phyloP scores from a whole-genome alignment of 2,797 vertebrate species.

The Epinephelus awoara region DNA sequence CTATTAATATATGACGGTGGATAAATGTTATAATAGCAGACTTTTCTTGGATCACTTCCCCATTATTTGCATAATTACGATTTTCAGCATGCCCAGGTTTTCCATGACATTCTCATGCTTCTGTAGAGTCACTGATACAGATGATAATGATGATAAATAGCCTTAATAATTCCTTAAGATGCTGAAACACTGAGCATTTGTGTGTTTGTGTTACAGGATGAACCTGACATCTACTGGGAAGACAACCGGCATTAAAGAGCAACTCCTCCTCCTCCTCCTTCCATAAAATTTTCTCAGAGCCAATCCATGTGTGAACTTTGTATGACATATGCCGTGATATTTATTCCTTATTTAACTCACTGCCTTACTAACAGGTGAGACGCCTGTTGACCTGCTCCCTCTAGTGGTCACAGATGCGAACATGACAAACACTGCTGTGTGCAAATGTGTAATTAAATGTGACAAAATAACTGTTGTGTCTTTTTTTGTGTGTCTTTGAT shows the following conservation, averaged over 20 bases:
- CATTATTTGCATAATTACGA: not conserved
- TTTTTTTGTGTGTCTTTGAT: not conserved
- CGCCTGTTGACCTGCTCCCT: slow-evolving; percentile 59
- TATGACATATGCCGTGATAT: slow-evolving; percentile 13
- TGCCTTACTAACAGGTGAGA: slow-evolving; percentile 26
- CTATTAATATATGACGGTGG: not conserved
- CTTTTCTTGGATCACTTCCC: not conserved
- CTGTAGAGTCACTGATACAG: not conserved
- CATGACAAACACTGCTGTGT: slow-evolving; percentile 75
- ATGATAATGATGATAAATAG: too few relatives aligned
- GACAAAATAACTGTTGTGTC: accelerated
- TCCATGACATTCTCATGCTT: not conserved
- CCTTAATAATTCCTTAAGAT: not conserved
- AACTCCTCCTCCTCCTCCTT: not conserved
- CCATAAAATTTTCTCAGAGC: not conserved
- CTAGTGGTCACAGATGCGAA: slow-evolving; percentile 68
- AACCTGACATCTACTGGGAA: slow-evolving; percentile 63
- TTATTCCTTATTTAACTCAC: slow-evolving; percentile 53
- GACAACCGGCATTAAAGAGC: slow-evolving; percentile 49
- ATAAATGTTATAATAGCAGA: not conserved
- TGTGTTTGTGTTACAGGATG: slow-evolving; percentile 71
- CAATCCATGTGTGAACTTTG: not conserved
- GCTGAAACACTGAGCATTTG: not conserved
- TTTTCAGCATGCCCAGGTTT: not conserved
- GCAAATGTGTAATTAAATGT: slow-evolving; percentile 45